Base-by-base conservation (phyloP, 1,140 invertebrate genomes). In the Ceratina australensis region DNA sequence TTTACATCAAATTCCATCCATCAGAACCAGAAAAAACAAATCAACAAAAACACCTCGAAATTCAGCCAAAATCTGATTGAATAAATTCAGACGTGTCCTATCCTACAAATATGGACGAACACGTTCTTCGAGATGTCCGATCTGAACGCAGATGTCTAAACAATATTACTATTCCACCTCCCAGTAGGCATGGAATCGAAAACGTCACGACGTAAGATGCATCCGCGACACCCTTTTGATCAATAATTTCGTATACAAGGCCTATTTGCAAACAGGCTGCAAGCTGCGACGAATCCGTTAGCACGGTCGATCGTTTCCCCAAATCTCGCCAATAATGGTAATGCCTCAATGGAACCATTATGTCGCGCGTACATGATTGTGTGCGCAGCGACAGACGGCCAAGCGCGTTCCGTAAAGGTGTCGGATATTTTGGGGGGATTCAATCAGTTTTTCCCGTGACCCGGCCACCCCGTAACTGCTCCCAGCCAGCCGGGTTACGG, bases 231-330 rank as follows among this genome's bases (percentile, higher is more conserved):
- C 22, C 65, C 42, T 60, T 77, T 49, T 78, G 84, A 90, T 90
- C 88, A 81, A 90, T 90, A 90, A 88, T 87, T 89, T 85, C 78
- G 63, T 79, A 86, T 88, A 87, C 78, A 81, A 88, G 87, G 81
- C 86, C 89, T 92, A 92, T 91, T 92, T 92, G 90, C 90, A 91
- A 92, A 92, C 90, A 91, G 79, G 85, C 72, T 69, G 89, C 90
- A 92, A 92, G 90, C 90, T 91, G 91, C 90, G 84, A 88, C 90
- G 89, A 92, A 92, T 92, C 90, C 89, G 89, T 90, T 91, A 88
- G 87, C 79, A 88, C 74, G 83, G 83, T 82, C 80, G 84, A 84
- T 87, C 85, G 86, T 92, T 91, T 90, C 90, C 90, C 90, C 83
- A 91, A 92, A 91, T 91, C 88, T 90, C 87, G 78, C 88, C 90